A percentile compares a stretch with the other conserved stretches of the same genome.
These are phyloP conservation scores for Alcedo atthis DNA, from an alignment of 2,797 vertebrate genomes.

Conservation along the genomic window DNA sequence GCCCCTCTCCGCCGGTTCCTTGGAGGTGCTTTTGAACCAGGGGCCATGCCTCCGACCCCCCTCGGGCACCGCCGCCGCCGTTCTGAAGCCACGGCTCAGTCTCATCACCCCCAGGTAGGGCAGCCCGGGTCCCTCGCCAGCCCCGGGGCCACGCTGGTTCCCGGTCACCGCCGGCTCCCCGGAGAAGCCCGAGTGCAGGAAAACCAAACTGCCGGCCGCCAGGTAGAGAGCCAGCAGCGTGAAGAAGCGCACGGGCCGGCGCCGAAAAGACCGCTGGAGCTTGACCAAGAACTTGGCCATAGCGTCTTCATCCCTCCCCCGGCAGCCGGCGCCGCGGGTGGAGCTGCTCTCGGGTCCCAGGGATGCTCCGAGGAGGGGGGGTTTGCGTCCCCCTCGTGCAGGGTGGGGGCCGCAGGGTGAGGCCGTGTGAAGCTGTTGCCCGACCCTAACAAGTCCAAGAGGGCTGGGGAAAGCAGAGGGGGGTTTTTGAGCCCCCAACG, in stretches of 20 bases:
- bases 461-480: neutral
- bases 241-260: constrained; percentile 92
- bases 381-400: no score
- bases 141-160: constrained; percentile 49
- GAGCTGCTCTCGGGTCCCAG: neutral
- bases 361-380: neutral
- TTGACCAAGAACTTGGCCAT: constrained; percentile 94
- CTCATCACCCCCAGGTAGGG: constrained; percentile 78
- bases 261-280: constrained; percentile 92
- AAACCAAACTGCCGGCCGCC: constrained; percentile 92
- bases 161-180: constrained; percentile 76
- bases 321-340: neutral
- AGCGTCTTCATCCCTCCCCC: constrained; percentile 78
- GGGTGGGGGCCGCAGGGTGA: neutral
- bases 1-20: constrained; percentile 65
- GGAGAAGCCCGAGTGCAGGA: constrained; percentile 89
- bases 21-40: constrained; percentile 84
- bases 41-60: constrained; percentile 79
- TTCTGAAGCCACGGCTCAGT: constrained; percentile 83
- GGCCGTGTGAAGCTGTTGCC: neutral
- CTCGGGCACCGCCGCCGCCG: constrained; percentile 52
- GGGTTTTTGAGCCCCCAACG: neutral
- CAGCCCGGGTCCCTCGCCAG: constrained; percentile 52
- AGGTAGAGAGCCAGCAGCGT: constrained; percentile 93
- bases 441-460: neutral